Conservation (phyloP, 2,888 invertebrate species). For the Seira sanloemensis region DNA sequence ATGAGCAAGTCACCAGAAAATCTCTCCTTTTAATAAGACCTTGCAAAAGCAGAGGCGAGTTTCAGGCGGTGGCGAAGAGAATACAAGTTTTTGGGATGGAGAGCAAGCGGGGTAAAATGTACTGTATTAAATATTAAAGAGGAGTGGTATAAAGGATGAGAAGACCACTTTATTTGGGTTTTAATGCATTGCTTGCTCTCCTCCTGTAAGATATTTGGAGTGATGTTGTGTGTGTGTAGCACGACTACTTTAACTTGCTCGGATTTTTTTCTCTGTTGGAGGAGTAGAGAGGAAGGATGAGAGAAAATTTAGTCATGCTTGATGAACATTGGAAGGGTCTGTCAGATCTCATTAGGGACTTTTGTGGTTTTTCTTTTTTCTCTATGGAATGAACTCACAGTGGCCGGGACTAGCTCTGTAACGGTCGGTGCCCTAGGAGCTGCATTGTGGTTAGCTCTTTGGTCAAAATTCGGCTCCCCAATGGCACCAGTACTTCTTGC, state of each 20-base stretch:
- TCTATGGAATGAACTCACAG: constrained; percentile 76
- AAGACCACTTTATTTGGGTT: constrained; percentile 19
- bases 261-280: constrained; percentile 46
- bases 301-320: constrained; percentile 64
- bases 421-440: constrained; percentile 80
- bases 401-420: constrained; percentile 77
- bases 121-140: constrained; percentile 24
- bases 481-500: constrained; percentile 79
- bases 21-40: constrained; percentile 5
- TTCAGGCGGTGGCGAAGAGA: constrained; percentile 6
- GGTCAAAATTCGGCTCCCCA: constrained; percentile 81
- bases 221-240: constrained; percentile 15
- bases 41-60: constrained; percentile 22
- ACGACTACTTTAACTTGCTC: constrained; percentile 18
- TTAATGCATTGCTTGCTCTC: neutral
- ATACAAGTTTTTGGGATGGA: too few relatives aligned
- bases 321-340: constrained; percentile 67
- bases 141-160: constrained; percentile 1
- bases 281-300: constrained; percentile 38
- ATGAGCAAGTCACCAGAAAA: constrained; percentile 45
- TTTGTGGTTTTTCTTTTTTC: constrained; percentile 60
- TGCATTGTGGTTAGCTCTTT: constrained; percentile 80
- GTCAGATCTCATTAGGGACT: constrained; percentile 68
- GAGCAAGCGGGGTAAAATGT: constrained; percentile 21
- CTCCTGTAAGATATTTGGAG: constrained; percentile 7